phyloP scores from a whole-genome alignment of 2,888 invertebrate species.

The Pasiphila rectangulata region DNA sequence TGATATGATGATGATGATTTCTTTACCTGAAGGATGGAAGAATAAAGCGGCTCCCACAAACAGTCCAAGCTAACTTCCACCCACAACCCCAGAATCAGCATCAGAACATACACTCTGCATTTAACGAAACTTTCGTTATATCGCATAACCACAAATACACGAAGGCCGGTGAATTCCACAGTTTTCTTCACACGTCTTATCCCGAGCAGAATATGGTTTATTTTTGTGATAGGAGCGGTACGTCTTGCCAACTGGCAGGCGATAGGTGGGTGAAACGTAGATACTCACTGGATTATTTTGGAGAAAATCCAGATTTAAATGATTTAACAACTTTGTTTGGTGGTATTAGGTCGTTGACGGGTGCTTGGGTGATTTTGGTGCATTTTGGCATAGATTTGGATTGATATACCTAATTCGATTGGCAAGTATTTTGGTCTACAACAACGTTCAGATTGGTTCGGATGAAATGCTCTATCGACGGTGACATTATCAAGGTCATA shows the following conservation, averaged over 20 bases:
- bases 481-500: no score
- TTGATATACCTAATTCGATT: not conserved
- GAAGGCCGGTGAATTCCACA: slow-evolving; percentile 12
- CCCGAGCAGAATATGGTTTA: slow-evolving; percentile 1
- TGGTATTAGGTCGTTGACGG: slow-evolving; percentile 4
- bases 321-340: slow-evolving; percentile 1
- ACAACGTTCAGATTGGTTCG: no score
- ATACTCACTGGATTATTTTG: slow-evolving; percentile 36
- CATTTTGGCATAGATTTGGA: slow-evolving; percentile 5
- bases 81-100: slow-evolving; percentile 38
- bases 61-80: slow-evolving; percentile 33
- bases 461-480: no score
- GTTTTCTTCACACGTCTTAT: slow-evolving; percentile 5
- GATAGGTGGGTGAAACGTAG: slow-evolving; percentile 14
- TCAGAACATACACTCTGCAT: slow-evolving; percentile 32
- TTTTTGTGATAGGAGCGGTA: slow-evolving; percentile 28
- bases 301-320: slow-evolving; percentile 31
- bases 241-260: slow-evolving; percentile 33
- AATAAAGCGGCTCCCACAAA: slow-evolving; percentile 4
- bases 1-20: no score
- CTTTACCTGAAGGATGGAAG: no score
- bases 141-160: slow-evolving; percentile 33
- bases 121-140: slow-evolving; percentile 25
- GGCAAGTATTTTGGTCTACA: not conserved
- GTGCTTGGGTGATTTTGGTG: not conserved